Conservation (phyloP, 2,797 vertebrate genomes). For the Leptodactylus fallax region DNA sequence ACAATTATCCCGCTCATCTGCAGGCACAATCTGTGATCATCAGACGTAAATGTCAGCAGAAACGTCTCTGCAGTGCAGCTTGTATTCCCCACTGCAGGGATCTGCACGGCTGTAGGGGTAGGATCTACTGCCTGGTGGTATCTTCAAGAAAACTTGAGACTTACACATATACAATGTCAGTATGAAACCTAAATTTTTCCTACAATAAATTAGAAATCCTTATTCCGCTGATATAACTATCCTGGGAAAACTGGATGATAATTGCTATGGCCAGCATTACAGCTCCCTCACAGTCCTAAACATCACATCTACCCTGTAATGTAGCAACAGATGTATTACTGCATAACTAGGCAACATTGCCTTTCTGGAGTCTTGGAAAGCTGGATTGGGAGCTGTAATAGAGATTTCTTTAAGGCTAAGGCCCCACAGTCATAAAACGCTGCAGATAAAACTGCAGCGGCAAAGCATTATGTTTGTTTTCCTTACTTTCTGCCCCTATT, state of each 20-base stretch:
- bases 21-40: slow-evolving; percentile 5
- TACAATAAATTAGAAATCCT: too few species aligned
- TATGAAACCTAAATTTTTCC: too few species aligned
- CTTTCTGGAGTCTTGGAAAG: too few species aligned
- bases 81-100: background rate
- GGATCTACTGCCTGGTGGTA: background rate
- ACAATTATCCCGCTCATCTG: background rate
- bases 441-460: too few species aligned
- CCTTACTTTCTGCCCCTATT: too few species aligned
- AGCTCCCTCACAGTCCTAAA: background rate
- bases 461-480: too few species aligned
- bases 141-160: background rate
- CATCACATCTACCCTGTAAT: background rate
- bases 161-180: background rate
- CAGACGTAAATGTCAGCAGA: slow-evolving; percentile 7
- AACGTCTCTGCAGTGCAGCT: background rate
- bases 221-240: background rate
- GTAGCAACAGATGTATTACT: too few species aligned
- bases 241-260: background rate
- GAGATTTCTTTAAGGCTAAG: too few species aligned
- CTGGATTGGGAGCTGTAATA: too few species aligned
- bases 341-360: background rate
- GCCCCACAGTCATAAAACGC: too few species aligned
- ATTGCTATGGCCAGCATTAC: background rate
- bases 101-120: background rate